A percentile compares a stretch with the other conserved stretches of the same genome.
Evolutionary conservation across 2,888 invertebrate species (phyloP).

Genomic region (Sepiola atlantica): DNA sequence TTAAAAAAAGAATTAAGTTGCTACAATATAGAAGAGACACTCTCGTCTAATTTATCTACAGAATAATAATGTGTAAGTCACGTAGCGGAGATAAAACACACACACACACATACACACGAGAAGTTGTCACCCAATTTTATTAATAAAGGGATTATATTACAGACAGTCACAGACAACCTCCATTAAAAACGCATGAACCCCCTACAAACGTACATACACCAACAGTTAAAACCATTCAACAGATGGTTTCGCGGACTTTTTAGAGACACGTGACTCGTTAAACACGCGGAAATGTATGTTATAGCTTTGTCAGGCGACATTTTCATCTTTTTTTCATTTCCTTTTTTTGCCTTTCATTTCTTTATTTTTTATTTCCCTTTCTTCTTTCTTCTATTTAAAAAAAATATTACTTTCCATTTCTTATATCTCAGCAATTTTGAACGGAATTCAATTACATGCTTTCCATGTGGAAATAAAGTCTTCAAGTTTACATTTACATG

Average conservation of each 20-base stretch:
- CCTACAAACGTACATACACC: too few relatives aligned
- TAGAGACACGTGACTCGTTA: background rate
- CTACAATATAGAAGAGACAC: too few relatives aligned
- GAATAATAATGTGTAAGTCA: too few relatives aligned
- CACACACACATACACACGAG: too few relatives aligned
- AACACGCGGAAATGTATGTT: constrained; percentile 32
- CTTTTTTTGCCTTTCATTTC: too few relatives aligned
- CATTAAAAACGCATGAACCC: background rate
- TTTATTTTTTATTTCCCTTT: background rate
- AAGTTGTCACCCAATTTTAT: too few relatives aligned
- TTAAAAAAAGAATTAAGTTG: too few relatives aligned
- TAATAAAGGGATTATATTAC: too few relatives aligned
- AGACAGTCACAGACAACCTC: background rate
- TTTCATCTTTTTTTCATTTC: too few relatives aligned
- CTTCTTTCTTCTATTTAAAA: background rate
- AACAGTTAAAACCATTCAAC: background rate
- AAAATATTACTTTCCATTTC: background rate
- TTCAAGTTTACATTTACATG: background rate
- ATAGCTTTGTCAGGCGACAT: background rate
- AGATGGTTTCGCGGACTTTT: constrained; percentile 4
- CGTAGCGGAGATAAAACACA: too few relatives aligned
- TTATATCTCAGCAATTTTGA: background rate
- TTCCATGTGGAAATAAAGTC: background rate
- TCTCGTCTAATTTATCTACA: too few relatives aligned
- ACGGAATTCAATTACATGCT: background rate